Base-by-base conservation (phyloP, 2,113 vertebrate species). In the Abramis brama region DNA sequence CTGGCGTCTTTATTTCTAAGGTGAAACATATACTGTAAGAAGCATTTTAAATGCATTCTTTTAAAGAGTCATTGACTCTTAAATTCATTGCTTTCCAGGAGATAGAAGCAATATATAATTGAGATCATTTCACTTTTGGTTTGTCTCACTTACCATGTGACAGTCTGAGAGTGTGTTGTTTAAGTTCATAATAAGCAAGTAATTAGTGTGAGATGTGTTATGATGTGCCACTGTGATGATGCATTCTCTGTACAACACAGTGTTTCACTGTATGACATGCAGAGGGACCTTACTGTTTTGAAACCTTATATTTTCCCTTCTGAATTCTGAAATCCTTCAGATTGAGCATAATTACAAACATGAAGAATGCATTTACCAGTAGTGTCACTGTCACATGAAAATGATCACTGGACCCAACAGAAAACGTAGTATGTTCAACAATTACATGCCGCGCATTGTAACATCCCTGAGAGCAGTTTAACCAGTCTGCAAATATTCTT, bases 401-500 rank as follows among this genome's bases (percentile, higher is more conserved):
- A 23, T 23, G 4, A 57, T 57, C 5, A 36, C 7, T 77, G 50
- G 4, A 77, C 52, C 3, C 2, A 23, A 57, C 15, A 78, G 52
- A 78, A 36, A 78, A 43, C 2, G 9, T 7, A 36, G 4, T 30
- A n/a, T 59, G 76, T 2, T 2, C 2, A 36, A 59, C 76, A 78
- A 36, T 36, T 59, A 59, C 5, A n/a, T 57, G 13, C 12, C 13
- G 1, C 12, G 23, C 0, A 0, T 55, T 43, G 15, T 12, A 71
- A 82, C 52, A 57, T n/a, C 6, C 21, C 27, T 21, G 30, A 50
- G 17, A 82, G 66, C 15, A 57, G 86, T 82, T 45, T 57, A 27
- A 75, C 66, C 81, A 71, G 79, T 79, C 77, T 83, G 74, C 80
- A 79, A 87, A 88, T 87, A 70, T 73, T 85, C 70, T 82, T 88